Base-by-base conservation (phyloP, 23 tunicate species). In the Trididemnum nubilum region DNA sequence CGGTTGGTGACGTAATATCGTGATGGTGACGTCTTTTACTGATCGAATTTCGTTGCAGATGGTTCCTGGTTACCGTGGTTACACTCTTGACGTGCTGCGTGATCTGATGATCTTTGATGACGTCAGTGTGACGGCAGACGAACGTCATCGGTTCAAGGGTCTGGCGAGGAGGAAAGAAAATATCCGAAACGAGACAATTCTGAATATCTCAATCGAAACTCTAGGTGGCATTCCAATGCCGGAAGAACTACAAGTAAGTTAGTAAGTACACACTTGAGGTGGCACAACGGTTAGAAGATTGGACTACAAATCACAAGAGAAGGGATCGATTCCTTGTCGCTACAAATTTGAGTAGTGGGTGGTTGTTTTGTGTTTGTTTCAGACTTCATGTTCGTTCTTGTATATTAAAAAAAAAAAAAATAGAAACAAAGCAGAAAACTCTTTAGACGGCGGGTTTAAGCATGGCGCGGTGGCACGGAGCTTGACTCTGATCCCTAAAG, bases 51-150 rank as follows among this genome's bases (percentile, higher is more conserved):
- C 0, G 39, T 51, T 70, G 0, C 78, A 90, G 96, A 26, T 90
- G 1, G 73, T 85, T 27, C 96, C 96, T 19, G 96, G 89, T 19
- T 90, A 90, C 82, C 85, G 96, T 15, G 96, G 96, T 0, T 88
- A 90, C 63, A 81, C 86, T 3, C 65, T 90, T 19, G 96, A 90
- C 82, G 89, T 85, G 7, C 27, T 90, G 74, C 87, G 85, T 54
- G 88, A 66, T 33, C 71, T 90, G 33, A 79, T 66, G 39, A 85
- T 90, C 15, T 85, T 90, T 5, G 96, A 90, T 85, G 89, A 90
- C 74, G 75, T 72, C 51, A 77, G 64, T 61, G 66, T 90, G 61
- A 71, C 89, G 15, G 96, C 96, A 19, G 96, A 90, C 73, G 96
- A 90, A 75, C 83, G 72, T 66, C 96, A 90, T 81, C 89, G 86